phyloP scores from a whole-genome alignment of 2,113 vertebrate species.

The Lepus timidus region DNA sequence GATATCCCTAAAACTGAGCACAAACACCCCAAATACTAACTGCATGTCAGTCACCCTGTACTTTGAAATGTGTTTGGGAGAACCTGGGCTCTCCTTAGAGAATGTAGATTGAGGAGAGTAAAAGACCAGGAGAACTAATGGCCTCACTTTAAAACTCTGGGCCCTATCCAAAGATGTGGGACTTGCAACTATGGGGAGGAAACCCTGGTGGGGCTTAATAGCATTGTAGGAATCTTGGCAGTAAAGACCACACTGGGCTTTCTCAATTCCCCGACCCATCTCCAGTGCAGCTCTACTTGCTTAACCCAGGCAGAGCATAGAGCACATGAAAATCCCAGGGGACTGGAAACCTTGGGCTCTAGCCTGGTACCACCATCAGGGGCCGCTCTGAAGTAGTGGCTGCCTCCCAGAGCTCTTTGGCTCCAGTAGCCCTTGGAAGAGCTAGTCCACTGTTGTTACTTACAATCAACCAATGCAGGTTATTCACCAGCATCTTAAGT shows the following conservation, averaged over 20 bases:
- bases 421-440: background rate
- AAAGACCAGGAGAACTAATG: background rate
- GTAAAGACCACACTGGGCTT: background rate
- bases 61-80: background rate
- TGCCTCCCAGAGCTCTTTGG: background rate
- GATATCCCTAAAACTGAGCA: background rate
- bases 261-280: background rate
- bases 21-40: background rate
- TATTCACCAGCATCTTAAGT: background rate
- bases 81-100: background rate
- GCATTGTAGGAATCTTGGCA: background rate
- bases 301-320: background rate
- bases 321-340: background rate
- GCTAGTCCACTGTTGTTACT: background rate
- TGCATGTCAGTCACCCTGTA: background rate
- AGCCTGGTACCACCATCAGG: background rate
- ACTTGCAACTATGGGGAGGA: background rate
- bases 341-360: background rate
- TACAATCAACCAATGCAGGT: background rate
- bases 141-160: slow-evolving; percentile 13
- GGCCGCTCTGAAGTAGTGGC: background rate
- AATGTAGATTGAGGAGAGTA: background rate
- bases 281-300: background rate
- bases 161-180: slow-evolving; percentile 15
- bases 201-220: background rate